These are phyloP conservation scores for Drosophila parabipectinata DNA, from an alignment of 1,140 invertebrate species.

Conservation along the genomic window DNA sequence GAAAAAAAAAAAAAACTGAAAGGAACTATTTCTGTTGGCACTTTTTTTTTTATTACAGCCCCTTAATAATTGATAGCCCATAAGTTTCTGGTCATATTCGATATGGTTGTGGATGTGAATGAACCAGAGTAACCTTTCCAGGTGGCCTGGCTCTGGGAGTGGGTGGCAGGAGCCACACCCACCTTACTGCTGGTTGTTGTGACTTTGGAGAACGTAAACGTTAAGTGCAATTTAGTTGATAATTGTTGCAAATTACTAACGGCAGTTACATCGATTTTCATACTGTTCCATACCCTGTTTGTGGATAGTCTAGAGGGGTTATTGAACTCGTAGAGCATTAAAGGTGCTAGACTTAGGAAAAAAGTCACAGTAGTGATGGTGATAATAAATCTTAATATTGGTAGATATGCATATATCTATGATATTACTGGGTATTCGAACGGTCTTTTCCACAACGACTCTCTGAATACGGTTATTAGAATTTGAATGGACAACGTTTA, in stretches of 20 bases:
- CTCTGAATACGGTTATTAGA: conserved; percentile 31
- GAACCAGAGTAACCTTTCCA: conserved; percentile 64
- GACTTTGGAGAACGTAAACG: conserved; percentile 38
- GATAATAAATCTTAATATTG: too few relatives aligned
- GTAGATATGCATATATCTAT: neutral
- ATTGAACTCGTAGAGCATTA: conserved; percentile 13
- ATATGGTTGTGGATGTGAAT: conserved; percentile 50
- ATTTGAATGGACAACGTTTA: conserved; percentile 46
- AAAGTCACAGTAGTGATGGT: too few relatives aligned
- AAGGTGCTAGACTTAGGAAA: neutral
- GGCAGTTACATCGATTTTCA: conserved; percentile 63
- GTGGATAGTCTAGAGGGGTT: conserved; percentile 17
- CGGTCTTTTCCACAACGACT: neutral
- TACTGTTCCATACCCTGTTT: conserved; percentile 21
- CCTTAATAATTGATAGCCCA: conserved; percentile 46
- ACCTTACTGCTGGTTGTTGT: conserved; percentile 10
- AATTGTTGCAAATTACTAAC: conserved; percentile 68
- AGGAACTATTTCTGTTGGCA: conserved; percentile 18
- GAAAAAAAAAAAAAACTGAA: neutral
- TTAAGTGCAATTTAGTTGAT: conserved; percentile 60
- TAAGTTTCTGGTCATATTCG: conserved; percentile 26
- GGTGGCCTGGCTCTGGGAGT: conserved; percentile 5
- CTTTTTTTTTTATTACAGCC: conserved; percentile 1
- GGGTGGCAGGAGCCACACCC: conserved; percentile 37
- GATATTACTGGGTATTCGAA: neutral